Evolutionary conservation across 1,140 invertebrate genomes (phyloP).

Genomic region (Lamellibrachia luymesi): DNA sequence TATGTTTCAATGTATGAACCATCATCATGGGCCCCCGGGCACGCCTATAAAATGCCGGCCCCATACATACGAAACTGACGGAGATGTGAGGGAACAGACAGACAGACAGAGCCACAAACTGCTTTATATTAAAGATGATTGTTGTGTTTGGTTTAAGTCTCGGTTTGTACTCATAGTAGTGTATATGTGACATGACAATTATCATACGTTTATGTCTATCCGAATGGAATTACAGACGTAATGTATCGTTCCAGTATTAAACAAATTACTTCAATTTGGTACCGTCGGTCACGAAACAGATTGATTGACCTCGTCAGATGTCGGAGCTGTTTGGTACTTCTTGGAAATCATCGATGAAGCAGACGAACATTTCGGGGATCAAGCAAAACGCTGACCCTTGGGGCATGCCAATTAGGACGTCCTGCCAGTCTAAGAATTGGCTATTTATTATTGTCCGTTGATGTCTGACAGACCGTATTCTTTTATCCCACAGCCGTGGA

Average conservation of each 20-base stretch:
- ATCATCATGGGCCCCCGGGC: no score
- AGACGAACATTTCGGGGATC: neutral
- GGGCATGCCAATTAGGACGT: neutral
- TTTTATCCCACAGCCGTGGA: neutral
- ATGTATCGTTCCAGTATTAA: neutral
- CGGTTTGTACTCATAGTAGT: no score
- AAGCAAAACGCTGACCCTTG: neutral
- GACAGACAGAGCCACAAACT: no score
- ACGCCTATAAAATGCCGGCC: no score
- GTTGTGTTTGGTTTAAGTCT: no score
- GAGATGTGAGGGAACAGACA: no score
- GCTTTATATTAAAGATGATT: no score
- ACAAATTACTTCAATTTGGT: neutral
- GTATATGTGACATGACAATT: no score
- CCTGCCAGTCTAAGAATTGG: neutral
- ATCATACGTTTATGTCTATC: no score
- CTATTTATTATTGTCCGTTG: neutral
- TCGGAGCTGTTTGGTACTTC: neutral
- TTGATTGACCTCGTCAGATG: neutral
- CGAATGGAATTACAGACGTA: no score
- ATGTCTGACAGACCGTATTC: neutral
- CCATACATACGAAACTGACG: no score
- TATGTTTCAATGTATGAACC: no score
- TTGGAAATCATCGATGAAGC: neutral
- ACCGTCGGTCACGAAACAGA: neutral